Evolutionary conservation across 2,888 invertebrate species (phyloP).

Genomic region (Drosophila borborema): DNA sequence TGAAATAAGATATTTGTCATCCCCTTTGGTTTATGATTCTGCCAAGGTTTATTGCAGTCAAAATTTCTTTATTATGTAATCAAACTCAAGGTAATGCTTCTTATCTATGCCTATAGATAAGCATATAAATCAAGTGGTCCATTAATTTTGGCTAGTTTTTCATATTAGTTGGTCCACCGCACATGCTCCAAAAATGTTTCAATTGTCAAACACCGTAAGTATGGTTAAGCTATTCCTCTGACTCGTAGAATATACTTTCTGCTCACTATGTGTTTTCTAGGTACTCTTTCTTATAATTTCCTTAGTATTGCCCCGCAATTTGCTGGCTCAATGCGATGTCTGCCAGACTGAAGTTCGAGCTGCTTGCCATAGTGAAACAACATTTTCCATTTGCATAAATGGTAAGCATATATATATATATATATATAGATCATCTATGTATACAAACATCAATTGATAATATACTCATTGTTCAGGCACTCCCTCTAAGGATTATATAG

Average conservation of each 20-base stretch:
- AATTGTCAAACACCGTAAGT: slow-evolving; percentile 21
- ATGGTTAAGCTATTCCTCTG: background rate
- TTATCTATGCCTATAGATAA: slow-evolving; percentile 16
- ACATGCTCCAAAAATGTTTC: slow-evolving; percentile 10
- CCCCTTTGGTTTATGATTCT: slow-evolving; percentile 2
- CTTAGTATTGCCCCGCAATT: slow-evolving; percentile 3
- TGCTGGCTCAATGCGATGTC: slow-evolving; percentile 31
- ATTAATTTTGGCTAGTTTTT: slow-evolving; percentile 11
- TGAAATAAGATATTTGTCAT: background rate
- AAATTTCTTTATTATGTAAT: slow-evolving; percentile 12
- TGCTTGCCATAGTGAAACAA: slow-evolving; percentile 47
- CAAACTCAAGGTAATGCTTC: slow-evolving; percentile 2
- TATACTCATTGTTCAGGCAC: slow-evolving; percentile 15
- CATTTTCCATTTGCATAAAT: slow-evolving; percentile 47
- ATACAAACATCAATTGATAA: background rate
- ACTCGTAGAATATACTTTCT: background rate
- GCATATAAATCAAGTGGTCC: slow-evolving; percentile 11
- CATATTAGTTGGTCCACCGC: background rate
- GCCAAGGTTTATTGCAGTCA: slow-evolving; percentile 2
- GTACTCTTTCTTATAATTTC: slow-evolving; percentile 2
- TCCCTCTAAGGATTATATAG: slow-evolving; percentile 33
- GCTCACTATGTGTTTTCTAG: background rate
- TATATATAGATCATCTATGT: background rate
- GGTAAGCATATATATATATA: slow-evolving; percentile 16
- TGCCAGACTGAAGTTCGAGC: slow-evolving; percentile 33